These are phyloP conservation scores for Ciconia stormi DNA, from an alignment of 2,113 vertebrate genomes.

Conservation along the genomic window DNA sequence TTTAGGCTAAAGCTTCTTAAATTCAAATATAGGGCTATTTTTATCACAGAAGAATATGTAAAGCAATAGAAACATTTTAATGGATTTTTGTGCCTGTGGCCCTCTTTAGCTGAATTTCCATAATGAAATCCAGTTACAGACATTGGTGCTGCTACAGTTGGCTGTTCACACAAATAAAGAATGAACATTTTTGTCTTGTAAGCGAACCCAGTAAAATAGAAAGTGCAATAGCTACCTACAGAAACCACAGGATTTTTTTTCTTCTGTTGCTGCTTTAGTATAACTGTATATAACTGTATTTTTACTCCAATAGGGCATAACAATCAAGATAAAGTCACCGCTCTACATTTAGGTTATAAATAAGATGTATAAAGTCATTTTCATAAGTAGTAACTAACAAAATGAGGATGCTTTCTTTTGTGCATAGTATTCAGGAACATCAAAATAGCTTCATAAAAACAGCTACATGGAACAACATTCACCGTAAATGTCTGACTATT, in stretches of 20 bases:
- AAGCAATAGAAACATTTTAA: slow-evolving; percentile 81
- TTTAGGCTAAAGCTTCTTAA: slow-evolving; percentile 78
- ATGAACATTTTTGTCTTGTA: slow-evolving; percentile 26
- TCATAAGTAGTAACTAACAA: background rate
- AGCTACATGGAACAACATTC: background rate
- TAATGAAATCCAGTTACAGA: slow-evolving; percentile 80
- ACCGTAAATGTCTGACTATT: background rate
- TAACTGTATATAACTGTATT: background rate
- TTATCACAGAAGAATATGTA: slow-evolving; percentile 79
- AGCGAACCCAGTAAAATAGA: slow-evolving; percentile 21
- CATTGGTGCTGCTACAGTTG: slow-evolving; percentile 68
- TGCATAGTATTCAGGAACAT: background rate
- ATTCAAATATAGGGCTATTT: slow-evolving; percentile 80
- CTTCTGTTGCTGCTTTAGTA: background rate
- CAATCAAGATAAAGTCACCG: background rate
- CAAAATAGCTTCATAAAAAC: background rate
- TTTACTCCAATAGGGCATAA: slow-evolving; percentile 20
- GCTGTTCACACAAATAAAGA: slow-evolving; percentile 69
- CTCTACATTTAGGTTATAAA: background rate
- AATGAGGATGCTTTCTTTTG: background rate
- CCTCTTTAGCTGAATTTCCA: slow-evolving; percentile 75
- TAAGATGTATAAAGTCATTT: background rate
- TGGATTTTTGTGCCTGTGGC: slow-evolving; percentile 78
- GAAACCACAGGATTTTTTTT: background rate
- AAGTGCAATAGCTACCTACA: background rate